Base-by-base conservation (phyloP, 2,113 vertebrate genomes). In the Herpailurus yagouaroundi region DNA sequence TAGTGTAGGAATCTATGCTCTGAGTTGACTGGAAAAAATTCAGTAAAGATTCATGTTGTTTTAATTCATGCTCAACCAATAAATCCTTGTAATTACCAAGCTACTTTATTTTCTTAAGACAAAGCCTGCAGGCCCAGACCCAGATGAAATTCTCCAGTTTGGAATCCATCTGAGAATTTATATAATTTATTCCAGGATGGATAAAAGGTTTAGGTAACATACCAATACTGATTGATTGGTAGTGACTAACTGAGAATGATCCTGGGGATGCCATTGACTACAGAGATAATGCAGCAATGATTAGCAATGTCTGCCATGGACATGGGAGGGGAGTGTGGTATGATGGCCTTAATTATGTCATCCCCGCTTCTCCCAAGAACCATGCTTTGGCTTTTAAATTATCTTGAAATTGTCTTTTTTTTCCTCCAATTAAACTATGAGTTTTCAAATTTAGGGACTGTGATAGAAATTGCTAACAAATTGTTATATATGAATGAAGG, bases 21-120 rank as follows among this genome's bases (percentile, higher is more conserved):
- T 88, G 91, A 92, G 93, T 41, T 7, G 6, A 60, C n/a, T 81
- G 88, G 91, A 92, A 87, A 96, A 66, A 90, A 73, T 16, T 81
- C 45, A 18, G 57, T 23, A 5, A 87, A 69, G 76, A 87, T 57
- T 96, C 80, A 64, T 88, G 64, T 82, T 96, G 45, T 87, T 92
- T 96, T 77, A 77, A 94, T 90, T 95, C 69, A 31, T 92, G 83
- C 83, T 91, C 21, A 12, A 88, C 88, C 29, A 84, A 55, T 25
- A 76, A 79, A 95, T 95, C 83, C 82, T 96, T 81, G 45, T 89
- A 83, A 94, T 94, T 84, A 84, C 60, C 45, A 81, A 92, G 76
- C 84, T 85, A 68, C 69, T 91, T 95, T 84, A 91, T 96, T 94
- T 93, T 88, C 90, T 94, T 90, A 94, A 98, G 89, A 82, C 83